A percentile compares a stretch with the other conserved stretches of the same genome.
phyloP scores from a whole-genome alignment of 1,140 invertebrate species.

The Conus betulinus region DNA sequence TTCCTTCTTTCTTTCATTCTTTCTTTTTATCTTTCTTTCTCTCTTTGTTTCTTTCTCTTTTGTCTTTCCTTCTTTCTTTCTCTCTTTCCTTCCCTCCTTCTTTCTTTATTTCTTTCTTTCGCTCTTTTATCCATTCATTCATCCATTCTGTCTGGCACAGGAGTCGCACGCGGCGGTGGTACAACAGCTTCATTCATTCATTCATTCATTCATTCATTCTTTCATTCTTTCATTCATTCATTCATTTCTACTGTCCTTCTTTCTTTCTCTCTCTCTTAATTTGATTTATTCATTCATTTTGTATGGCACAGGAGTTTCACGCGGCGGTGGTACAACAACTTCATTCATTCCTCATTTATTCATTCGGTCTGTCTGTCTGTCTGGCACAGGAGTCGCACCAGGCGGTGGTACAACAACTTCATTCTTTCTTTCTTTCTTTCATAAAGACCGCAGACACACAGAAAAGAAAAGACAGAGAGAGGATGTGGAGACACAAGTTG shows the following conservation, averaged over 20 bases:
- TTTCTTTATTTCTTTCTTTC: neutral
- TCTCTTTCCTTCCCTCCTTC: neutral
- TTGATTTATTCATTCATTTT: neutral
- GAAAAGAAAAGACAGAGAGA: too few species aligned
- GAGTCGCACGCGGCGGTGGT: neutral
- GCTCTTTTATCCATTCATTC: neutral
- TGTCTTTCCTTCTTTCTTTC: too few species aligned
- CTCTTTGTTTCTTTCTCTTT: too few species aligned
- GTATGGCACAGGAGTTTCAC: slow-evolving; percentile 17
- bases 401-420: neutral
- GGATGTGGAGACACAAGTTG: too few species aligned
- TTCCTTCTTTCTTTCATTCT: too few species aligned
- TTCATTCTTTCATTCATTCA: too few species aligned
- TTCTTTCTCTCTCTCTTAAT: neutral
- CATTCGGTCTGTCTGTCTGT: neutral
- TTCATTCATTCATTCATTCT: too few species aligned
- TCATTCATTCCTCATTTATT: neutral
- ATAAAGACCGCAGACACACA: too few species aligned
- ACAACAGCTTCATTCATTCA: too few species aligned
- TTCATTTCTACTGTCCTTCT: neutral
- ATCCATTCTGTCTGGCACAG: neutral
- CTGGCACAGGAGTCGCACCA: neutral
- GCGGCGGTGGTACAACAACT: slow-evolving; percentile 32
- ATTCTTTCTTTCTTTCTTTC: neutral
- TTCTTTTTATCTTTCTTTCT: too few species aligned